Evolutionary conservation across 2,797 vertebrate genomes (phyloP).

Genomic region (Crocidura indochinensis): DNA sequence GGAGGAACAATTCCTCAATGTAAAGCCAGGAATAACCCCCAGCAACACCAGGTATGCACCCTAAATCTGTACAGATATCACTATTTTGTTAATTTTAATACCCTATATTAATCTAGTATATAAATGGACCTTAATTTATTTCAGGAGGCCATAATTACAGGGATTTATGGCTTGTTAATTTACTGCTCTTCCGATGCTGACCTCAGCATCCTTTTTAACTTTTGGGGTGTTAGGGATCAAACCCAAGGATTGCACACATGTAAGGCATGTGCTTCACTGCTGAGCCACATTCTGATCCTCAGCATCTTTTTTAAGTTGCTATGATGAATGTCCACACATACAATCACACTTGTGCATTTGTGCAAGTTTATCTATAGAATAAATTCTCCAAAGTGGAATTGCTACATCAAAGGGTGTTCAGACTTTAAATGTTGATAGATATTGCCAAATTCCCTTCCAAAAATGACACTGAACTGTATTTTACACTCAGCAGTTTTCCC

Average conservation of each 20-base stretch:
- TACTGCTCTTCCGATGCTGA: neutral
- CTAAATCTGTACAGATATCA: neutral
- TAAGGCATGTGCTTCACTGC: too few species aligned
- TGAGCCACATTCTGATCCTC: neutral
- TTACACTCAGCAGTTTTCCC: conserved; percentile 66
- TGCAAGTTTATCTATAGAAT: conserved; percentile 29
- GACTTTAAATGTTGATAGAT: conserved; percentile 53
- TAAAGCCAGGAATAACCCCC: too few species aligned
- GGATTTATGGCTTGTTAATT: neutral
- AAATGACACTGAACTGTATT: conserved; percentile 36
- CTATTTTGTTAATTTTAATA: conserved; percentile 11
- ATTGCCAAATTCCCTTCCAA: conserved; percentile 10
- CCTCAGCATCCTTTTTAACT: neutral
- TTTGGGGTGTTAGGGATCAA: too few species aligned
- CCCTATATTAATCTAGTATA: neutral
- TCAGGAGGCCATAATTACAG: neutral
- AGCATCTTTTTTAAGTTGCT: conserved; percentile 15
- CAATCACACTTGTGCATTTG: neutral
- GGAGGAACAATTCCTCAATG: too few species aligned
- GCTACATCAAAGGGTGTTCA: conserved; percentile 4
- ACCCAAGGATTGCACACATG: too few species aligned
- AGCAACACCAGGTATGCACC: too few species aligned
- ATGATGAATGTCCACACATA: neutral
- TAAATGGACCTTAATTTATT: conserved; percentile 40
- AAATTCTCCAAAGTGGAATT: neutral